Evolutionary conservation across 2,888 invertebrate species (phyloP).

Genomic region (Hololepta plana): DNA sequence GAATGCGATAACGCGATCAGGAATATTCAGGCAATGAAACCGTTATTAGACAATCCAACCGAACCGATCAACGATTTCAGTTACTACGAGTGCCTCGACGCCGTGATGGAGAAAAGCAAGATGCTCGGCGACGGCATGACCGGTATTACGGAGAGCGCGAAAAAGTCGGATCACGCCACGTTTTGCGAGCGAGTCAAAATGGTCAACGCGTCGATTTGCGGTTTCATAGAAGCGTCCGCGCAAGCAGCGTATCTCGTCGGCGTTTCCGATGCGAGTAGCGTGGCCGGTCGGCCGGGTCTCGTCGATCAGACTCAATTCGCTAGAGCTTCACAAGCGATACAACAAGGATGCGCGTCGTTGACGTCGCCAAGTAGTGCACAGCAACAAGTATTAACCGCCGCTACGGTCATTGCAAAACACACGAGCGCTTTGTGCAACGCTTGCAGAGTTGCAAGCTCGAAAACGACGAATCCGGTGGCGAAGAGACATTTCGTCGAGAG

Average conservation of each 20-base stretch:
- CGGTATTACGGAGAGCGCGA: slow-evolving; percentile 83
- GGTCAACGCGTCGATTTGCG: slow-evolving; percentile 78
- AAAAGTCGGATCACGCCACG: slow-evolving; percentile 66
- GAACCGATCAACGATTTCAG: slow-evolving; percentile 77
- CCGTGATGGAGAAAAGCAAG: slow-evolving; percentile 76
- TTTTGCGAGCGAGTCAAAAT: slow-evolving; percentile 70
- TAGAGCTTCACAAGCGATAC: slow-evolving; percentile 78
- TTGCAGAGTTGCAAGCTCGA: slow-evolving; percentile 82
- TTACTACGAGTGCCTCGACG: slow-evolving; percentile 88
- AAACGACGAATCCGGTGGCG: slow-evolving; percentile 76
- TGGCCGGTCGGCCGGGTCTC: slow-evolving; percentile 72
- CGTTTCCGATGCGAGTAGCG: slow-evolving; percentile 77
- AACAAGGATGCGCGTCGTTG: slow-evolving; percentile 68
- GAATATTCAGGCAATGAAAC: slow-evolving; percentile 71
- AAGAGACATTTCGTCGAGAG: slow-evolving; percentile 95
- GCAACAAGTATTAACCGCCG: slow-evolving; percentile 73
- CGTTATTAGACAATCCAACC: slow-evolving; percentile 65
- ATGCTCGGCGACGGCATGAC: slow-evolving; percentile 80
- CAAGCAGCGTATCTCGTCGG: slow-evolving; percentile 93
- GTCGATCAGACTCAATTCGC: slow-evolving; percentile 79
- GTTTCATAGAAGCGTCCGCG: slow-evolving; percentile 80
- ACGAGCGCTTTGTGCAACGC: slow-evolving; percentile 91
- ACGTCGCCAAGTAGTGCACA: slow-evolving; percentile 53
- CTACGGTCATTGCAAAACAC: slow-evolving; percentile 90
- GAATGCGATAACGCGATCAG: slow-evolving; percentile 93